A percentile compares a stretch with the other conserved stretches of the same genome.
phyloP scores from a whole-genome alignment of 2,113 vertebrate species.

The Motacilla alba region DNA sequence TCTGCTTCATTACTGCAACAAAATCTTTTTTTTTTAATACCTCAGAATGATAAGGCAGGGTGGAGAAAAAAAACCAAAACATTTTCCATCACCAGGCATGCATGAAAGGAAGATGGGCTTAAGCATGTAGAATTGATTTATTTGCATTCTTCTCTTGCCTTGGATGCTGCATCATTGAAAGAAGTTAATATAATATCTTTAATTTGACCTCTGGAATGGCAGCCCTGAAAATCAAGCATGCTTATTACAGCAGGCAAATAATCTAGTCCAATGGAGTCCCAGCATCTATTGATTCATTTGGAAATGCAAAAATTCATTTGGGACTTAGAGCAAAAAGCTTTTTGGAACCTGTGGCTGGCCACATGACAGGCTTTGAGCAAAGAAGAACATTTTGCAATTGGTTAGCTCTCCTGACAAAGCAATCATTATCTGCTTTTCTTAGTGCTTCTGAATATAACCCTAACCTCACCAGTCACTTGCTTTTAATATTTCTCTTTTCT shows the following conservation, averaged over 20 bases:
- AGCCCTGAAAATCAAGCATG: slow-evolving; percentile 65
- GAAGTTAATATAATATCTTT: slow-evolving; percentile 66
- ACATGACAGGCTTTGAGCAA: slow-evolving; percentile 40
- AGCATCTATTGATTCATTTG: slow-evolving; percentile 57
- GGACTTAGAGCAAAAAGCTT: slow-evolving; percentile 24
- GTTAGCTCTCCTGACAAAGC: background rate
- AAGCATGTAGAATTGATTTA: slow-evolving; percentile 75
- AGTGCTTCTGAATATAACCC: background rate
- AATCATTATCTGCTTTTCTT: background rate
- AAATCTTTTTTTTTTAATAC: slow-evolving; percentile 72
- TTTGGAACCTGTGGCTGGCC: slow-evolving; percentile 53
- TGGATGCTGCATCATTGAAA: slow-evolving; percentile 59
- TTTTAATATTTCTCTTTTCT: background rate
- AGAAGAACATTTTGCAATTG: slow-evolving; percentile 22
- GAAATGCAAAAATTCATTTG: slow-evolving; percentile 49
- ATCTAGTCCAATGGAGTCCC: background rate
- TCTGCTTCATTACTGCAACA: slow-evolving; percentile 71
- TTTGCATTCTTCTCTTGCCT: slow-evolving; percentile 71
- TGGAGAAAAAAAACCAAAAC: background rate
- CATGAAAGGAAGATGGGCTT: slow-evolving; percentile 60
- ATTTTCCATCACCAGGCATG: slow-evolving; percentile 30
- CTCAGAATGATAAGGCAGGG: slow-evolving; percentile 57
- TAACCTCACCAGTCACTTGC: background rate
- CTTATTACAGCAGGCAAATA: slow-evolving; percentile 55
- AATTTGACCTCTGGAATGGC: slow-evolving; percentile 64